Evolutionary conservation across 1,140 invertebrate species (phyloP).

Genomic region (Phenacoccus solenopsis): DNA sequence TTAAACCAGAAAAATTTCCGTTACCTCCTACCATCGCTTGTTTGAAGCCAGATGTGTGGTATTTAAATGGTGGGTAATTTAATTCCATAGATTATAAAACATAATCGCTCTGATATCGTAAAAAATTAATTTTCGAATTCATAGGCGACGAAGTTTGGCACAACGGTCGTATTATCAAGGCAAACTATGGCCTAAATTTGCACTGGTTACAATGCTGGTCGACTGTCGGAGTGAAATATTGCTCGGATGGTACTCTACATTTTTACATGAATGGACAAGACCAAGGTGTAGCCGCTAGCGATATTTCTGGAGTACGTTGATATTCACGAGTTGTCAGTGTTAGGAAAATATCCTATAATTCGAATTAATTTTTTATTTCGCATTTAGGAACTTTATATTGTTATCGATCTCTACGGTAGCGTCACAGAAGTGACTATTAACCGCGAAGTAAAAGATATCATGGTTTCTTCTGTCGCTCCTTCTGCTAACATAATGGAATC

Average conservation of each 20-base stretch:
- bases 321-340: too few relatives aligned
- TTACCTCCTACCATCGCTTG: constrained; percentile 44
- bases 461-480: constrained; percentile 30
- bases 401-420: constrained; percentile 57
- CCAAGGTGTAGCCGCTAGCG: constrained; percentile 63
- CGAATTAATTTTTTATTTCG: neutral
- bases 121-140: constrained; percentile 29
- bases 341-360: too few relatives aligned
- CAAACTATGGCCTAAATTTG: constrained; percentile 56
- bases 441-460: constrained; percentile 35
- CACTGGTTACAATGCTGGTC: constrained; percentile 66
- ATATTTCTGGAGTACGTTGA: constrained; percentile 50
- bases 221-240: constrained; percentile 38
- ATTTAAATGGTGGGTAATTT: constrained; percentile 47
- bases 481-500: neutral
- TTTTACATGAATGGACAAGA: constrained; percentile 68
- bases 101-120: constrained; percentile 12
- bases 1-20: constrained; percentile 34
- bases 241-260: constrained; percentile 39
- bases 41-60: constrained; percentile 48
- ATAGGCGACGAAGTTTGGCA: constrained; percentile 50
- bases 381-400: constrained; percentile 53
- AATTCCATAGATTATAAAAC: too few relatives aligned
- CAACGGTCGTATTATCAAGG: constrained; percentile 42
- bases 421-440: constrained; percentile 48